A percentile compares a stretch with the other conserved stretches of the same genome.
Evolutionary conservation across 2,888 invertebrate species (phyloP).

Genomic region (Dolichomitus sp.): DNA sequence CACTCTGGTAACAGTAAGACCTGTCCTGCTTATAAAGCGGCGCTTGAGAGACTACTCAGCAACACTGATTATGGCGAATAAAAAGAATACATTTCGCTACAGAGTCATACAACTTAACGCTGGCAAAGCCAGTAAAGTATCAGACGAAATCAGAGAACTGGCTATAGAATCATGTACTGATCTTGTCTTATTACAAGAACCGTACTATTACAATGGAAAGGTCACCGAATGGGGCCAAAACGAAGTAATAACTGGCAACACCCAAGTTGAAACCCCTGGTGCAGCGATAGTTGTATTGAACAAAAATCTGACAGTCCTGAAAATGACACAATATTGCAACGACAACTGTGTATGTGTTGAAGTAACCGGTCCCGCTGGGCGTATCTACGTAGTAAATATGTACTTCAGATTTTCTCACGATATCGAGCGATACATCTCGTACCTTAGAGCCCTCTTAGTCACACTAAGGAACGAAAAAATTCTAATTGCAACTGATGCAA

Average conservation of each 20-base stretch:
- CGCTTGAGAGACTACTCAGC: not conserved
- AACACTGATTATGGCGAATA: conserved; percentile 9
- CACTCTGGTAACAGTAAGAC: not conserved
- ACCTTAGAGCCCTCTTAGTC: not conserved
- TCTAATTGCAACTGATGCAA: conserved; percentile 45
- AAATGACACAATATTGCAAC: not conserved
- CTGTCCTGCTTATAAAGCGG: conserved; percentile 7
- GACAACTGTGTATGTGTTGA: not conserved
- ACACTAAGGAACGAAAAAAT: not conserved
- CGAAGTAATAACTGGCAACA: not conserved
- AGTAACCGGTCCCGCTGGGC: not conserved
- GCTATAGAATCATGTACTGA: not conserved
- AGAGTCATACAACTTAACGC: conserved; percentile 26
- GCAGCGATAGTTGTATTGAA: not conserved
- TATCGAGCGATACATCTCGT: conserved; percentile 18
- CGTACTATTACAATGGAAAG: conserved; percentile 18
- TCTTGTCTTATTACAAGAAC: conserved; percentile 53
- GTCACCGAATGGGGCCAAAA: not conserved
- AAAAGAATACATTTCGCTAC: not conserved
- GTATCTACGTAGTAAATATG: not conserved
- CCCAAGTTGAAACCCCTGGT: not conserved
- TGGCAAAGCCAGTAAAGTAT: not conserved
- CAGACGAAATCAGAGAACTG: not conserved
- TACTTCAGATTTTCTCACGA: conserved; percentile 49
- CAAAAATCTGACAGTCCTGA: not conserved